Base-by-base conservation (phyloP, 2,113 vertebrate genomes). In the Galemys pyrenaicus region DNA sequence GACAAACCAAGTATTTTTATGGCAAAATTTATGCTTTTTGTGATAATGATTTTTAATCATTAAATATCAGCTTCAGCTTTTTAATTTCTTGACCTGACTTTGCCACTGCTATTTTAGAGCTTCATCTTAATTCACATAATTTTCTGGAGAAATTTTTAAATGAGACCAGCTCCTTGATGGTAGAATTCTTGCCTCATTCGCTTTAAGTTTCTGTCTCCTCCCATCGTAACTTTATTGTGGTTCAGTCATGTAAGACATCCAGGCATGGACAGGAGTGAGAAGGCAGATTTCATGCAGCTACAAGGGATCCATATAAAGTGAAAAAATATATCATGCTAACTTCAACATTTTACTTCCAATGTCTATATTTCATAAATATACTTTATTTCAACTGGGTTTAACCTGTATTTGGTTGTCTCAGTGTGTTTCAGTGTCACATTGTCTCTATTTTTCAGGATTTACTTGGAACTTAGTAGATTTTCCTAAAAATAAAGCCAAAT, bases 11-110 rank as follows among this genome's bases (percentile, higher is more conserved):
- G 62, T 83, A 56, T 96, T 95, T 89, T 77, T 84, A 37, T n/a
- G 85, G 67, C 75, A 96, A 49, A 49, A 7, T 92, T 95, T 62
- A 91, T 87, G 19, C 35, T 65, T 94, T 97, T 84, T 73, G 30
- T 93, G 82, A 91, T 80, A 51, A 16, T 65, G 37, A n/a, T 67
- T 20, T 80, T 81, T 64, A 67, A 64, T 89, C 46, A 15, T 82
- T 30, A 77, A 78, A 58, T 51, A 46, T 75, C 81, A 87, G 6
- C 28, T 44, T 87, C 51, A 22, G 0, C 51, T 94, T 82, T 90
- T n/a, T 24, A 39, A 82, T 58, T 88, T 86, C 67, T 83, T 85
- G 28, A 10, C 22, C 73, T 84, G 39, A 26, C 84, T 70, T 56
- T 49, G n/a, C 37, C 58, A 17, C 78, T 41, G 39, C 5, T 1